Evolutionary conservation across 2,888 invertebrate genomes (phyloP).

Genomic region (Pyrochroa serraticornis): DNA sequence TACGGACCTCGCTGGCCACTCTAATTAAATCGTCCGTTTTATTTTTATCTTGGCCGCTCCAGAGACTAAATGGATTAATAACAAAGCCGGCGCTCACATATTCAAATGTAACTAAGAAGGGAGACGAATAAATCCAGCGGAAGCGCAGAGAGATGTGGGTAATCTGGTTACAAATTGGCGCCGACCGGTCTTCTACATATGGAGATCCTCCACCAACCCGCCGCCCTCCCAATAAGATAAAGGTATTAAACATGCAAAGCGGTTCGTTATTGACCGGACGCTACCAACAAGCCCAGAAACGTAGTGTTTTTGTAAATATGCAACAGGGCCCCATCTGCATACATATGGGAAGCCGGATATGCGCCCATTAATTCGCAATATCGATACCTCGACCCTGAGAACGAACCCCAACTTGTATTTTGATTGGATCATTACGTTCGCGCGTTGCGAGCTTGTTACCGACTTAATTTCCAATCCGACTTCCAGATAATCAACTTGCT

Average conservation of each 20-base stretch:
- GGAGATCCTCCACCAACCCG: constrained; percentile 11
- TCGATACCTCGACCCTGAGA: too few species aligned
- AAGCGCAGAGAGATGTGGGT: constrained; percentile 9
- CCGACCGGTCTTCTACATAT: constrained; percentile 16
- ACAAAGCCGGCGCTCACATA: constrained; percentile 5
- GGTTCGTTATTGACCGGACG: constrained; percentile 8
- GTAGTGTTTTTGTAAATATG: too few species aligned
- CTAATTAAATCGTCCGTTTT: too few species aligned
- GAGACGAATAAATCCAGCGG: constrained; percentile 13
- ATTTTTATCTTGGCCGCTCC: neutral
- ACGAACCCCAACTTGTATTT: constrained; percentile 11
- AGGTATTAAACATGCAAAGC: constrained; percentile 15
- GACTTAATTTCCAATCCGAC: constrained; percentile 22
- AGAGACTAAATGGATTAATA: constrained; percentile 1
- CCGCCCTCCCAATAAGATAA: constrained; percentile 10
- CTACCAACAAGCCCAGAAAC: too few species aligned
- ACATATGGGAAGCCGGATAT: too few species aligned
- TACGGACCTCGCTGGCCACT: too few species aligned
- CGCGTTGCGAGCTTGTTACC: constrained; percentile 20
- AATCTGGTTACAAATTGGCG: constrained; percentile 25
- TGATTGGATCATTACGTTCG: constrained; percentile 25
- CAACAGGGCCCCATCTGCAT: too few species aligned
- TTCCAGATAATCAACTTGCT: neutral
- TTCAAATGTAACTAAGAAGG: constrained; percentile 17
- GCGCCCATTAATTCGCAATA: too few species aligned